Percentiles rank a stretch among this genome's conserved stretches.
Evolutionary conservation across 2,797 vertebrate genomes (phyloP).

Genomic region (Amblyraja radiata): DNA sequence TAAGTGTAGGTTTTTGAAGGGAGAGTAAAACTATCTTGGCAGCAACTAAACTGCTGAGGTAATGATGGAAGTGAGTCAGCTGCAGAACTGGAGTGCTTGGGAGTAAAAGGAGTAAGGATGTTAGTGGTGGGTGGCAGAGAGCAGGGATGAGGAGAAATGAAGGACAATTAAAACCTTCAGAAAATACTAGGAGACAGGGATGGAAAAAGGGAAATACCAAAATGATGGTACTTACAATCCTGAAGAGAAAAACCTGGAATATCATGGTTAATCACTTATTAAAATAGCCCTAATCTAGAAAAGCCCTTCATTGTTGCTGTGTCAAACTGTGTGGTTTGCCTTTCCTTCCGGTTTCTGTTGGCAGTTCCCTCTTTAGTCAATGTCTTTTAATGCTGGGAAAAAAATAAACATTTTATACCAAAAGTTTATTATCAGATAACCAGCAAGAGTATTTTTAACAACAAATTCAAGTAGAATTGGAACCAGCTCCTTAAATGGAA

Average conservation of each 20-base stretch:
- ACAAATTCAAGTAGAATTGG: neutral
- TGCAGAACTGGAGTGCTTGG: neutral
- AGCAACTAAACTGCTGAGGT: neutral
- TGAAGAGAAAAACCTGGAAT: neutral
- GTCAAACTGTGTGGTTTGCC: neutral
- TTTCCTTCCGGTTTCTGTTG: neutral
- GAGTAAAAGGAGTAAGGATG: no score
- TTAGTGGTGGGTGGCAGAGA: neutral
- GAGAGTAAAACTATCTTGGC: neutral
- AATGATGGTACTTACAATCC: neutral
- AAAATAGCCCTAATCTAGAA: neutral
- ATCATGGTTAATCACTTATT: neutral
- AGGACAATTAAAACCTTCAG: neutral
- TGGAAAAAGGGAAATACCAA: neutral
- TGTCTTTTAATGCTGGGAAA: neutral
- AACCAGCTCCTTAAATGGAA: neutral
- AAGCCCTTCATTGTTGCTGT: no score
- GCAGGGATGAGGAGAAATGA: neutral
- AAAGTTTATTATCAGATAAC: conserved; percentile 17
- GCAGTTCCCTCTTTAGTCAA: neutral
- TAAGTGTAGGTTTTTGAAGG: neutral
- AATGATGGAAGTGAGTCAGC: neutral
- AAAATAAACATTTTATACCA: neutral
- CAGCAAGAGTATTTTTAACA: neutral
- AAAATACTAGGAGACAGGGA: neutral